Conservation (phyloP, 2,797 vertebrate genomes). For the Leucoraja ocellata region DNA sequence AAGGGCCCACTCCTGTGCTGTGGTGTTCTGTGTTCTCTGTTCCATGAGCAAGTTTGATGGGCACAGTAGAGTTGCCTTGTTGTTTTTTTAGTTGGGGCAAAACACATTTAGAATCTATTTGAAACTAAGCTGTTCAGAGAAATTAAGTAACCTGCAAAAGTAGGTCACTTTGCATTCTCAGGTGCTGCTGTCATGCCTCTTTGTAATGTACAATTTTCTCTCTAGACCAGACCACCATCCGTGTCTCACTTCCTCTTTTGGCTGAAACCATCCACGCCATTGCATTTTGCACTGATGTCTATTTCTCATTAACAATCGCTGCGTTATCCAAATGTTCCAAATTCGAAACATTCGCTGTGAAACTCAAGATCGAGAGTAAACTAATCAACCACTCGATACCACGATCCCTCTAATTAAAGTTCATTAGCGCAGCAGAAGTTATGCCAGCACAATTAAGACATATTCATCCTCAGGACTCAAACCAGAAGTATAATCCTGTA, state of each 20-base stretch:
- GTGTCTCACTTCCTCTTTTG: background rate
- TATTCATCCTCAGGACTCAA: background rate
- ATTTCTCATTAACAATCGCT: background rate
- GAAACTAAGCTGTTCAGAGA: background rate
- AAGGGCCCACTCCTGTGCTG: too few relatives aligned
- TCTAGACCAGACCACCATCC: too few relatives aligned
- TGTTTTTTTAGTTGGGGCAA: background rate
- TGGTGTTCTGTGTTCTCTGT: too few relatives aligned
- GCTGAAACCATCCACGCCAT: background rate
- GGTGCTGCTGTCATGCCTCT: background rate
- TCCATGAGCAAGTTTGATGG: background rate
- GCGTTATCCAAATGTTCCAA: background rate
- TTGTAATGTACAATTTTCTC: background rate
- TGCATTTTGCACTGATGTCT: background rate
- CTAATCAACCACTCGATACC: slow-evolving; percentile 9
- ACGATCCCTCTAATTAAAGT: background rate
- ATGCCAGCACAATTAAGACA: background rate
- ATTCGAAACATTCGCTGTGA: slow-evolving; percentile 14
- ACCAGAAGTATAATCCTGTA: background rate
- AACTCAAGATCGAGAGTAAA: background rate
- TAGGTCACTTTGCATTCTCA: background rate
- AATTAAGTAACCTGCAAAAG: background rate
- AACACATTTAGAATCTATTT: background rate
- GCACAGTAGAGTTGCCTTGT: background rate
- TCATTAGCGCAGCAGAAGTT: background rate